A percentile compares a stretch with the other conserved stretches of the same genome.
Conservation (phyloP, 2,113 vertebrate species). For the Channa argus region DNA sequence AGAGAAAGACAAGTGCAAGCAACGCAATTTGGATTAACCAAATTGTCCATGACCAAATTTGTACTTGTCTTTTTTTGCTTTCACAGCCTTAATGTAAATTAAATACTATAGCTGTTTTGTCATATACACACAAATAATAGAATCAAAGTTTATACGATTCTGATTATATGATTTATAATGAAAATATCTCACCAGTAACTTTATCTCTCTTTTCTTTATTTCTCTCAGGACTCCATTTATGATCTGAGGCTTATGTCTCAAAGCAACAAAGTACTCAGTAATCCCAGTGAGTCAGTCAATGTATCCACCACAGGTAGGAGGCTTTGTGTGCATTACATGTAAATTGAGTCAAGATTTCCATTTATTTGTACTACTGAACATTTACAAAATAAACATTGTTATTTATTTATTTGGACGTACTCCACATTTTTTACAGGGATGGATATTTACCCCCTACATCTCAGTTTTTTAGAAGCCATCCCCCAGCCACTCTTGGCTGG, state of each 20-base stretch:
- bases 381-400: not conserved
- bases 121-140: too few relatives aligned
- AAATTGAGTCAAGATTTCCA: not conserved
- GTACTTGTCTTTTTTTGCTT: not conserved
- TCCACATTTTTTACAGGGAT: constrained; percentile 83
- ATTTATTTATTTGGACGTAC: not conserved
- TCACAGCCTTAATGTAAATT: not conserved
- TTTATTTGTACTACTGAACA: not conserved
- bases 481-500: constrained; percentile 91
- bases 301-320: constrained; percentile 90
- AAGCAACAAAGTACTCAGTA: constrained; percentile 88
- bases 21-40: too few relatives aligned
- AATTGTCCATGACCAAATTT: not conserved
- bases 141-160: not conserved
- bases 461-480: constrained; percentile 87
- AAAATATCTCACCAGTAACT: not conserved
- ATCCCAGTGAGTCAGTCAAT: constrained; percentile 90
- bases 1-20: too few relatives aligned
- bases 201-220: not conserved
- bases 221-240: constrained; percentile 87
- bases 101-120: not conserved
- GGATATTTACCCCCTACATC: constrained; percentile 90
- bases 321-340: not conserved
- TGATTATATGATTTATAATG: not conserved
- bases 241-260: constrained; percentile 92